Percentiles rank a stretch among this genome's conserved stretches.
These are phyloP conservation scores for Anseranas semipalmata DNA, from an alignment of 2,113 vertebrate genomes.

Conservation along the genomic window DNA sequence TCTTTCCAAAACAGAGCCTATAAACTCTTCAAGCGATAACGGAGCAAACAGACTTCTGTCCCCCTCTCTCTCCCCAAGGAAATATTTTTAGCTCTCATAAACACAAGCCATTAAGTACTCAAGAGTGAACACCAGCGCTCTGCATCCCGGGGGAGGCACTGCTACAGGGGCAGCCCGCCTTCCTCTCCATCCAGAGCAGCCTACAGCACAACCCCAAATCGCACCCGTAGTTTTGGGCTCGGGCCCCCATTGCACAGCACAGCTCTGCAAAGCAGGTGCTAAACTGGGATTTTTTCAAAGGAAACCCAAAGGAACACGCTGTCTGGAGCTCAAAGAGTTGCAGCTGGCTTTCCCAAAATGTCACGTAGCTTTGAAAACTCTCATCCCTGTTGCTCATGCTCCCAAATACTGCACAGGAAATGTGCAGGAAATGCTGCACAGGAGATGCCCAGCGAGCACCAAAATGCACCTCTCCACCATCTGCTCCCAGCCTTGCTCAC, in stretches of 20 bases:
- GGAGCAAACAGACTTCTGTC: background rate
- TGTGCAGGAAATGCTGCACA: background rate
- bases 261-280: background rate
- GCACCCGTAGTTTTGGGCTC: background rate
- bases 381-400: rapidly evolving
- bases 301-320: background rate
- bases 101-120: constrained; percentile 29
- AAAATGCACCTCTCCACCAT: background rate
- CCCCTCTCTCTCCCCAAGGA: background rate
- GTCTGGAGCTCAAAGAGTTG: background rate
- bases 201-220: background rate
- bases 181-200: background rate
- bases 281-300: background rate
- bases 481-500: background rate
- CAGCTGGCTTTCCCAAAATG: background rate
- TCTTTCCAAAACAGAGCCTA: constrained; percentile 3
- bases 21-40: background rate
- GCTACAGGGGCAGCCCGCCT: rapidly evolving
- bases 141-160: background rate
- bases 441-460: background rate
- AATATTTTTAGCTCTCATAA: constrained; percentile 49
- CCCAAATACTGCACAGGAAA: background rate
- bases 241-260: background rate
- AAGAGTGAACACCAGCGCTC: background rate
- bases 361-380: background rate